Conservation (phyloP, 2,888 invertebrate species). For the Meloe dianella region DNA sequence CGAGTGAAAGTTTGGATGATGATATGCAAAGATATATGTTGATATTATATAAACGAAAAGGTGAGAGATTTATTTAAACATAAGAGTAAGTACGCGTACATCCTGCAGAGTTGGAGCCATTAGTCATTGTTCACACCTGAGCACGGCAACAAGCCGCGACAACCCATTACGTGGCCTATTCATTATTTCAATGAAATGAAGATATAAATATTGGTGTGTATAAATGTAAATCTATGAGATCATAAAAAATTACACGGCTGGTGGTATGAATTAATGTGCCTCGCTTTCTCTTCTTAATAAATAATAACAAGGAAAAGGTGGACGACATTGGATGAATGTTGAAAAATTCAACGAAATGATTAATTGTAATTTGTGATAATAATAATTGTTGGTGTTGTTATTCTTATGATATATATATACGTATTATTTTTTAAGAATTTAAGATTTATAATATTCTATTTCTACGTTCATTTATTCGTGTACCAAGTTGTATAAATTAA, state of each 20-base stretch:
- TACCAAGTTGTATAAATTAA: neutral
- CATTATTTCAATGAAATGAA: conserved; percentile 36
- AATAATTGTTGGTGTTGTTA: neutral
- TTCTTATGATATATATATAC: neutral
- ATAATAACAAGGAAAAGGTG: conserved; percentile 25
- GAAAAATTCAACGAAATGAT: neutral
- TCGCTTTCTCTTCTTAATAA: conserved; percentile 26
- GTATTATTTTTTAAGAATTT: no score
- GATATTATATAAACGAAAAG: conserved; percentile 17
- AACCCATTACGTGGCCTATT: conserved; percentile 39
- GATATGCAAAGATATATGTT: neutral
- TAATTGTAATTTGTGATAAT: neutral
- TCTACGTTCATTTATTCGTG: neutral
- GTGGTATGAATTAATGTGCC: conserved; percentile 24
- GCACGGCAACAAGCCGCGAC: conserved; percentile 36
- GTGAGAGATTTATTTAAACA: conserved; percentile 41
- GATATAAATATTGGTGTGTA: conserved; percentile 35
- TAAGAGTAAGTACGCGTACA: conserved; percentile 43
- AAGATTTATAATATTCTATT: neutral
- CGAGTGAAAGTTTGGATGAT: neutral
- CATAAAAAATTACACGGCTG: conserved; percentile 19
- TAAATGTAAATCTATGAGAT: conserved; percentile 25
- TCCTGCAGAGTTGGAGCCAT: conserved; percentile 42
- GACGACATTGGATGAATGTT: neutral
- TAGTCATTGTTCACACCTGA: conserved; percentile 47